Conservation (phyloP, 2,113 vertebrate genomes). For the Hyperoodon ampullatus region DNA sequence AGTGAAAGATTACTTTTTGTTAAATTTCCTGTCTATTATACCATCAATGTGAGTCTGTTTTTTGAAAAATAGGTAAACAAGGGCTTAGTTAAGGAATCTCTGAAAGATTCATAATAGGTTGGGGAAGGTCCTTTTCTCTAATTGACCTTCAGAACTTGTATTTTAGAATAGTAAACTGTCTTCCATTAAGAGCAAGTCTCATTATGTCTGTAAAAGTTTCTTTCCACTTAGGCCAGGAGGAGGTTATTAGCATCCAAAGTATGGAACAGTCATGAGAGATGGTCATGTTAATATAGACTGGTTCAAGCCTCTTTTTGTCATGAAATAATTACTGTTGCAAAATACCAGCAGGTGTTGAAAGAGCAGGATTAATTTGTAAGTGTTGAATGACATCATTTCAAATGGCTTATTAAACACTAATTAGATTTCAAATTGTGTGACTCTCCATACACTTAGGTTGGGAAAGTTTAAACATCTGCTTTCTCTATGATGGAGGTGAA, state of each 20-base stretch:
- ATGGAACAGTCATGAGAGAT: slow-evolving; percentile 66
- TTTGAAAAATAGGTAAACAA: neutral
- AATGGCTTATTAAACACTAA: slow-evolving; percentile 84
- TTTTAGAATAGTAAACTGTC: neutral
- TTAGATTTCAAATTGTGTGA: slow-evolving; percentile 82
- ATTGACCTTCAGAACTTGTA: slow-evolving; percentile 7
- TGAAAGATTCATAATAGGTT: neutral
- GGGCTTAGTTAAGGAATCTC: neutral
- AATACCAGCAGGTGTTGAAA: slow-evolving; percentile 83
- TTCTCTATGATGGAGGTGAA: slow-evolving; percentile 56
- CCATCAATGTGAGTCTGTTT: neutral
- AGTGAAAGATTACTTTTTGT: neutral
- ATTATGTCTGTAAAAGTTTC: neutral
- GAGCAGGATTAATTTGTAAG: slow-evolving; percentile 82
- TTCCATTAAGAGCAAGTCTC: slow-evolving; percentile 45
- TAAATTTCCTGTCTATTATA: neutral
- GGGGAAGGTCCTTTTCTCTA: neutral
- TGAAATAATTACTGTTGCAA: slow-evolving; percentile 80
- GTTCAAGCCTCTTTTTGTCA: slow-evolving; percentile 74
- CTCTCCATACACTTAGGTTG: slow-evolving; percentile 71
- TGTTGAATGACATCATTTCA: slow-evolving; percentile 82
- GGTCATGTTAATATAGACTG: slow-evolving; percentile 72
- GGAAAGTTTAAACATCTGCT: slow-evolving; percentile 76
- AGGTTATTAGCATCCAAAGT: slow-evolving; percentile 65
- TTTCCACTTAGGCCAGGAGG: slow-evolving; percentile 36